Conservation (phyloP, 2,888 invertebrate genomes). For the Yponomeuta sedellus region DNA sequence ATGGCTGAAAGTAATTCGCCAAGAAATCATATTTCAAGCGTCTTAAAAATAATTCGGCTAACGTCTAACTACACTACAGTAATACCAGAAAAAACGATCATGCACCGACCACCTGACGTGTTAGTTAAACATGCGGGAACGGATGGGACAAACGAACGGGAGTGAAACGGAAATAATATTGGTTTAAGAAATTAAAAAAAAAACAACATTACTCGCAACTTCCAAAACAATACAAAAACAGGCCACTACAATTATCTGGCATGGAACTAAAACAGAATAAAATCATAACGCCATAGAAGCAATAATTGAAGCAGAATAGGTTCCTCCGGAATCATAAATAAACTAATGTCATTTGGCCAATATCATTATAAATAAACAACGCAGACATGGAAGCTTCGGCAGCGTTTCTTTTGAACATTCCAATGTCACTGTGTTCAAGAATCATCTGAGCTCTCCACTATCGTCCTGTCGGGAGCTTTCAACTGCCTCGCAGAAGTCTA, state of each 20-base stretch:
- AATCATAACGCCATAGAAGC: constrained; percentile 71
- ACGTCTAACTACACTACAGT: constrained; percentile 33
- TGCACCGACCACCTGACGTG: constrained; percentile 59
- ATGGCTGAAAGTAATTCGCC: constrained; percentile 48
- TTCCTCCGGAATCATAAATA: constrained; percentile 73
- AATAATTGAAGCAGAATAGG: constrained; percentile 75
- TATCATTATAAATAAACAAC: constrained; percentile 59
- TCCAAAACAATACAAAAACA: constrained; percentile 45
- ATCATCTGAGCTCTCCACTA: neutral
- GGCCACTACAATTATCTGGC: constrained; percentile 60
- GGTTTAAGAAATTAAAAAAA: constrained; percentile 63
- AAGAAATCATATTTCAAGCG: constrained; percentile 59
- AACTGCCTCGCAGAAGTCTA: neutral
- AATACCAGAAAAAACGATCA: constrained; percentile 57
- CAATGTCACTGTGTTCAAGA: neutral
- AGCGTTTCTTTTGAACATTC: constrained; percentile 25
- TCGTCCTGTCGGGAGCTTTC: neutral
- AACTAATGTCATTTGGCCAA: constrained; percentile 74
- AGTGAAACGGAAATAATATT: constrained; percentile 68
- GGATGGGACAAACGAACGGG: constrained; percentile 54
- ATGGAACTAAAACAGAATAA: constrained; percentile 58
- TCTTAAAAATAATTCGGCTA: constrained; percentile 48
- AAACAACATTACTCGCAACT: constrained; percentile 65
- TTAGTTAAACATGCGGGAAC: constrained; percentile 64
- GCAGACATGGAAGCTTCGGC: constrained; percentile 58